Evolutionary conservation across 2,888 invertebrate genomes (phyloP).

Genomic region (Lasioglossum malachurum): DNA sequence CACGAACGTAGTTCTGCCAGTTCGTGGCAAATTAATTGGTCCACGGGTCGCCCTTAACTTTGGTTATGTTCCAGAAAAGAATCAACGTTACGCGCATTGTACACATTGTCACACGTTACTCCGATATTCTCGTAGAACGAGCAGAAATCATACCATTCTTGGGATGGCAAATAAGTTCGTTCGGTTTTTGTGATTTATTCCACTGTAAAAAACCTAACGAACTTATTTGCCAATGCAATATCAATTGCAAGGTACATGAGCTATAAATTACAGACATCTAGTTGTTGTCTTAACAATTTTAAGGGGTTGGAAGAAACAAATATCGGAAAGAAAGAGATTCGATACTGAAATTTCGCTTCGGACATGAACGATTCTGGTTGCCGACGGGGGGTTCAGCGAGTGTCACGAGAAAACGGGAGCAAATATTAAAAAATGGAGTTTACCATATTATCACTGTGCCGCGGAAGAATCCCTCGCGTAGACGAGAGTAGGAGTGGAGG

Average conservation of each 20-base stretch:
- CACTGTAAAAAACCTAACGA: no score
- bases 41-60: not conserved
- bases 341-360: no score
- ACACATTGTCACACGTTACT: not conserved
- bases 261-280: no score
- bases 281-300: no score
- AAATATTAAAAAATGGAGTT: not conserved
- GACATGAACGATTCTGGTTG: not conserved
- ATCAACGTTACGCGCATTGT: not conserved
- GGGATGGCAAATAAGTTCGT: no score
- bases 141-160: not conserved
- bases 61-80: not conserved
- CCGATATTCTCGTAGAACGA: not conserved
- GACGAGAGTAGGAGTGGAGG: slow-evolving; percentile 48
- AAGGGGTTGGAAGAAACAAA: no score
- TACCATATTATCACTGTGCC: not conserved
- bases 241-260: not conserved
- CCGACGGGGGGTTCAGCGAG: not conserved
- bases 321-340: no score
- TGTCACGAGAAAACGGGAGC: not conserved
- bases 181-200: no score
- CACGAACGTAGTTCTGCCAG: slow-evolving; percentile 37
- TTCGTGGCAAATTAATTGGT: slow-evolving; percentile 25
- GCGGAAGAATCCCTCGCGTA: not conserved
- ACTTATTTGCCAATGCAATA: no score